Evolutionary conservation across 2,888 invertebrate genomes (phyloP).

Genomic region (Hyalella azteca): DNA sequence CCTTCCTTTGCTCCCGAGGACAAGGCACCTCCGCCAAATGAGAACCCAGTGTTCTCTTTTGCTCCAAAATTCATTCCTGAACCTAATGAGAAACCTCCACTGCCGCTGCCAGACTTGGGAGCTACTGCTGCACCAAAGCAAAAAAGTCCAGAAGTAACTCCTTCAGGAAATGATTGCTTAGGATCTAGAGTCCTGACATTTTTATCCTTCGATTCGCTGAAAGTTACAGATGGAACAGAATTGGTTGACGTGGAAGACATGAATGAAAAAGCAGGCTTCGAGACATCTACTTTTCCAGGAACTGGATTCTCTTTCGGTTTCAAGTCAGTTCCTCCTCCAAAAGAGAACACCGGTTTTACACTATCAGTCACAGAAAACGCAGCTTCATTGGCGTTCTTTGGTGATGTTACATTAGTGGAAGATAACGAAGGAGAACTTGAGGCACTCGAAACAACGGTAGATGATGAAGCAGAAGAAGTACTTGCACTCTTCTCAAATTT

Average conservation of each 20-base stretch:
- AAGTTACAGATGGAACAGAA: background rate
- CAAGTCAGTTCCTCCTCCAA: conserved; percentile 9
- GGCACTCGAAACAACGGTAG: conserved; percentile 2
- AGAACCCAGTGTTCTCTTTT: conserved; percentile 60
- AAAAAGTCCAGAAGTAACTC: conserved; percentile 23
- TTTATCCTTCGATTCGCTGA: background rate
- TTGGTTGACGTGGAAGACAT: background rate
- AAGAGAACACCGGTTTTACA: conserved; percentile 1
- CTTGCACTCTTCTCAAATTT: conserved; percentile 32
- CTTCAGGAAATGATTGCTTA: no score
- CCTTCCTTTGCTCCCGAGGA: conserved; percentile 22
- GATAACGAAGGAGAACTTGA: conserved; percentile 7
- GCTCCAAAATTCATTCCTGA: no score
- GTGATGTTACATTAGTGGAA: background rate
- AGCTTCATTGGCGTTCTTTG: conserved; percentile 13
- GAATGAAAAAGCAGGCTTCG: background rate
- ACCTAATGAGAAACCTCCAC: conserved; percentile 63
- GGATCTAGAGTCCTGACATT: no score
- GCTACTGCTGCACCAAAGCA: conserved; percentile 40
- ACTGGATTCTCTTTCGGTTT: background rate
- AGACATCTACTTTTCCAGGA: background rate
- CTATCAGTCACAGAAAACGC: background rate
- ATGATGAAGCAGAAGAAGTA: background rate
- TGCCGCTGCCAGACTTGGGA: conserved; percentile 35
- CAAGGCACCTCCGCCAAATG: conserved; percentile 40